Evolutionary conservation across 2,113 vertebrate species (phyloP).

Genomic region (Ibidorhyncha struthersii): DNA sequence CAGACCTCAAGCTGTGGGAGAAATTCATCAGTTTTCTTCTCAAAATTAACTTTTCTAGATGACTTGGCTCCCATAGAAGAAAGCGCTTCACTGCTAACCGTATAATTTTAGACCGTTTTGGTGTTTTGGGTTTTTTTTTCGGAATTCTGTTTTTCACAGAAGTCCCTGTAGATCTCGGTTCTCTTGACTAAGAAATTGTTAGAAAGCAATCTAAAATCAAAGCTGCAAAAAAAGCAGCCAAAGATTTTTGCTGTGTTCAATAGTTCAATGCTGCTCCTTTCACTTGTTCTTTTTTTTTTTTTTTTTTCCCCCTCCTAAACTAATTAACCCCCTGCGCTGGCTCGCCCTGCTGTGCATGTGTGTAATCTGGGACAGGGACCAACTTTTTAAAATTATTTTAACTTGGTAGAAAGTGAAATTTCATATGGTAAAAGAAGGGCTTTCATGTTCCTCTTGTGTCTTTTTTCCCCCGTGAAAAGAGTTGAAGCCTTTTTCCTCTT

Average conservation of each 20-base stretch:
- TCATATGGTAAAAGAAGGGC: neutral
- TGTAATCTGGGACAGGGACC: slow-evolving; percentile 16
- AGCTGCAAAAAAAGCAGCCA: slow-evolving; percentile 2
- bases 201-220: neutral
- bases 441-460: slow-evolving; percentile 8
- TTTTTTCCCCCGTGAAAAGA: slow-evolving; percentile 3
- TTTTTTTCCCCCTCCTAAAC: neutral
- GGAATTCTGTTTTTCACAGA: neutral
- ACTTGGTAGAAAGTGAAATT: slow-evolving; percentile 27
- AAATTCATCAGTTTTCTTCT: slow-evolving; percentile 33
- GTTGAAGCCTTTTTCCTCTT: slow-evolving; percentile 3
- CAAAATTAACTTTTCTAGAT: slow-evolving; percentile 7
- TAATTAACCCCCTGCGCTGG: slow-evolving; percentile 18
- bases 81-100: neutral
- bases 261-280: neutral
- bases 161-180: neutral
- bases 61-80: neutral
- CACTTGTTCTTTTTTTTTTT: neutral
- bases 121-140: neutral
- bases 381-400: slow-evolving; percentile 43
- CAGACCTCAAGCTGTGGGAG: neutral
- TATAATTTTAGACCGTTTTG: neutral
- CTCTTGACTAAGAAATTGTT: neutral
- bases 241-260: neutral
- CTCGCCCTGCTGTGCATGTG: slow-evolving; percentile 9